Evolutionary conservation across 2,888 invertebrate genomes (phyloP), one percentile per base, ranked within the genome.

Genomic region (Dicranocentrus wangi): DNA sequence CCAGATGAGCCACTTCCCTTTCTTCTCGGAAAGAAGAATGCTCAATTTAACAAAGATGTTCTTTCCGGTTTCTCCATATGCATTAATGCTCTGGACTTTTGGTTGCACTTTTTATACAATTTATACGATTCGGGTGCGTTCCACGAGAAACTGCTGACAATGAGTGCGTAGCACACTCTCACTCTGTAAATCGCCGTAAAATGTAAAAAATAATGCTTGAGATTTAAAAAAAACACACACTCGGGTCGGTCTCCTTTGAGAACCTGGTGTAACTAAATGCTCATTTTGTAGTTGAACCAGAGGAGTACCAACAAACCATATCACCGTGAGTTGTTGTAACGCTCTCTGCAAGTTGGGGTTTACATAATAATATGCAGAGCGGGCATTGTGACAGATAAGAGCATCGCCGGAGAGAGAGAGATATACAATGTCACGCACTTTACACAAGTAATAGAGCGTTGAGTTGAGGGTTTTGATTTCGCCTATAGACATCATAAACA

Each of bases 221-320:
- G n/a, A n/a, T n/a, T n/a, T n/a, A n/a, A n/a, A n/a, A n/a, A n/a
- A n/a, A 32, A 10, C 32, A 32, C 32, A 32, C 32, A 32, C 32
- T 32, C 10, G 3, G 32, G 73, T 73, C 73, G 73, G 73, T 55
- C n/a, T 73, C 65, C 65, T 73, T 73, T 73, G 73, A 73, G 42
- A 63, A 65, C 51, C 13, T 17, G 15, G 15, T 60, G 43, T 23
- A 13, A 51, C 21, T 55, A 58, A 58, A 47, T 60, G 8, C 21
- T 47, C 23, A 23, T 19, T 55, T 55, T 51, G 10, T 5, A 51
- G 51, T 51, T n/a, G 3, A 10, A 51, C 13, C 39, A 39, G 7
- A 8, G 7, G 39, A 13, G 13, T 7, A 39, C 13, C 7, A 39
- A 13, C 39, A 13, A 39, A 39, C n/a, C n/a, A 39, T 7, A 39